These are phyloP conservation scores for Tapera naevia DNA, from an alignment of 2,797 vertebrate species.

Conservation along the genomic window DNA sequence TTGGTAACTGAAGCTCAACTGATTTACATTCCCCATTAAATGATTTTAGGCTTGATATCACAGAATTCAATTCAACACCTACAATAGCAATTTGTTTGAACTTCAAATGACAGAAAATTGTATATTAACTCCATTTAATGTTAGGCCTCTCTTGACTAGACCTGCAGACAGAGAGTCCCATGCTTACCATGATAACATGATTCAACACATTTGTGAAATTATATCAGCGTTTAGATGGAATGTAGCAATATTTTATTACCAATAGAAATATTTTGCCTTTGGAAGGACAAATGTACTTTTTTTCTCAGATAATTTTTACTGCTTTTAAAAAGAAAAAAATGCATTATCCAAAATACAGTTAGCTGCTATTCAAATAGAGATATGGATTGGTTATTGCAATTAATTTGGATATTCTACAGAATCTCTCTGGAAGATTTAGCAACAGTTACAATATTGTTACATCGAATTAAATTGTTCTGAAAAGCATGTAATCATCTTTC, in stretches of 20 bases:
- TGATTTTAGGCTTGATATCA: constrained; percentile 70
- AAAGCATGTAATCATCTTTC: constrained; percentile 56
- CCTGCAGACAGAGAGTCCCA: not conserved
- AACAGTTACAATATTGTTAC: constrained; percentile 41
- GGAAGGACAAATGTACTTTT: not conserved
- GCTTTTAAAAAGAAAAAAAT: not conserved
- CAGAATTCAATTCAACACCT: constrained; percentile 7
- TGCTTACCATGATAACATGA: not conserved
- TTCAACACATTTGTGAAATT: constrained; percentile 4
- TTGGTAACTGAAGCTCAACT: constrained; percentile 66
- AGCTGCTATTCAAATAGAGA: not conserved
- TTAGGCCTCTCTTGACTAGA: constrained; percentile 25
- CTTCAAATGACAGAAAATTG: constrained; percentile 51
- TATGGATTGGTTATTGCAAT: not conserved
- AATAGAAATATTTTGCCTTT: constrained; percentile 14
- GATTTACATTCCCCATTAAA: constrained; percentile 68
- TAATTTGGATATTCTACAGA: constrained; percentile 1
- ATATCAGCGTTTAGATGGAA: not conserved
- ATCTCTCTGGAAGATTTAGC: constrained; percentile 44
- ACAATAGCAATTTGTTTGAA: constrained; percentile 22
- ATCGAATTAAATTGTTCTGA: constrained; percentile 62
- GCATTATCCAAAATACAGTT: not conserved
- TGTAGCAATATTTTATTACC: not conserved
- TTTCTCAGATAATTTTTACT: not conserved
- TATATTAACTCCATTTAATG: constrained; percentile 43